Evolutionary conservation across 1,140 invertebrate genomes (phyloP), one percentile per base, ranked within the genome.

Genomic region (Apis cerana): DNA sequence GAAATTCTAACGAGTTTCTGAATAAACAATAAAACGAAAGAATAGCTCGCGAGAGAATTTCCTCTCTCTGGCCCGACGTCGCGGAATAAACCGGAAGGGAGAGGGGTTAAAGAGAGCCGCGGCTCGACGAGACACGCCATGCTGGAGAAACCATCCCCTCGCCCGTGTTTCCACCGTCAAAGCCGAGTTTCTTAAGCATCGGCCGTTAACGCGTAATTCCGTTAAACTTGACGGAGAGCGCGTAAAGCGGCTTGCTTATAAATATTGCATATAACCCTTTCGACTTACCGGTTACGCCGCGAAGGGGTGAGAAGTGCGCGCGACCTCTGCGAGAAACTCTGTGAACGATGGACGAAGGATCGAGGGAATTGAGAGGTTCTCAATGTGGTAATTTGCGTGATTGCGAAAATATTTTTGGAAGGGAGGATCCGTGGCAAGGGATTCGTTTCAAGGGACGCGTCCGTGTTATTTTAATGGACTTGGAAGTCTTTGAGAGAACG

Each of bases 161-260:
- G 1, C 33, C 33, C 33, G 33, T 43, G 5, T 43, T 43, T 43
- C 33, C 33, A 43, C 4, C 75, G 64, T 78, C 80, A 82, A 82
- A 82, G 58, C 21, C 54, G 50, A 80, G 59, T 86, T 87, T 70
- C 56, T 65, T 83, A 61, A 79, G 81, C 79, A 91, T 86, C 71
- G 87, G 77, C 83, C 86, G 86, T 91, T 91, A 91, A 93, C 91
- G 89, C 86, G 82, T 91, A 91, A 93, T 89, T 92, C 92, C 87
- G 91, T 92, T 93, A 93, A 87, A 87, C 84, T 92, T 90, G 88
- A 90, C 89, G 87, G 82, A 85, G 89, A 89, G 83, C 83, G 84
- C 80, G 72, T 87, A 75, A 84, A 84, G 74, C 87, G 87, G 85
- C 88, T 93, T 92, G 90, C 91, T 93, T 91, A 91, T 90, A 90